Base-by-base conservation (phyloP, 2,797 vertebrate species). In the Selene dorsalis region DNA sequence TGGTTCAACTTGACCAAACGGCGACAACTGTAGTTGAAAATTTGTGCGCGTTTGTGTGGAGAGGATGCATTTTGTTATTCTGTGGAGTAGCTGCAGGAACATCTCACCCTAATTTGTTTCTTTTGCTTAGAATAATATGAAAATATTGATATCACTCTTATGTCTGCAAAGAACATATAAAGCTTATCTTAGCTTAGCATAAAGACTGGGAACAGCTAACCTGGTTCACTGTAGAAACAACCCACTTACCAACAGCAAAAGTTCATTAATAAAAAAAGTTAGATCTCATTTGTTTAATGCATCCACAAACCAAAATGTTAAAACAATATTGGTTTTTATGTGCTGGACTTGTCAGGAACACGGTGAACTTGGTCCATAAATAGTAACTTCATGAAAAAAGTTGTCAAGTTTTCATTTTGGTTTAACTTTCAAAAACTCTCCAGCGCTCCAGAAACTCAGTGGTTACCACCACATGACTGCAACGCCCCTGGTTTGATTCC, bases 1-100 rank as follows among this genome's bases (percentile, higher is more conserved):
- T 58, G 64, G 48, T 68, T 71, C 22, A 79, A 75, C 32, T 38
- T 6, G 0, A 61, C 26, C 52, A 55, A 24, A 41, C 75, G 18
- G 2, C 18, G n/a, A 48, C 45, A n/a, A 48, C 20, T 41, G 9
- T 8, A 38, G 35, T 7, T 11, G 2, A 43, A 43, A 30, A 5
- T 30, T 30, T 30, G 30, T 30, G 30, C 30, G 3, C 5, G 30
- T 30, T 30, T 30, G 41, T 43, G 14, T 43, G 1, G 4, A 13
- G 41, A 3, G 4, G 14, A 43, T 13, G 13, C 2, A 3, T 22
- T 22, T 52, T n/a, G n/a, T n/a, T n/a, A n/a, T n/a, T n/a, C n/a
- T n/a, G n/a, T n/a, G n/a, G n/a, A n/a, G n/a, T n/a, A n/a, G n/a
- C n/a, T 13, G 6, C 24, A 52, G 10, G 1, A 52, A 52, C 24